Evolutionary conservation across 2,797 vertebrate species (phyloP).

Genomic region (Rhinella marina): DNA sequence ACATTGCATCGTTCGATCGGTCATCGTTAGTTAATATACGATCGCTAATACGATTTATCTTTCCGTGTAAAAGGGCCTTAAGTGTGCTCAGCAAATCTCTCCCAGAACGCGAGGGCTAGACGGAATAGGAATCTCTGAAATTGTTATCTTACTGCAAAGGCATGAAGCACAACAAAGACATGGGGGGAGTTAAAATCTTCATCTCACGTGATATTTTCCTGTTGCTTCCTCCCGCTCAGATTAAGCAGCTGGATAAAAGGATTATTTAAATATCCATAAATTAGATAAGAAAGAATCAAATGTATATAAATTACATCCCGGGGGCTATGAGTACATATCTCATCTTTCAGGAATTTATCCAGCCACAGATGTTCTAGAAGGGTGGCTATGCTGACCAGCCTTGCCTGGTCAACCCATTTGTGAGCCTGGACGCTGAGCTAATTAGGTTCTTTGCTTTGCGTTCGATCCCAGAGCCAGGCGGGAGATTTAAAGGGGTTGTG

Average conservation of each 20-base stretch:
- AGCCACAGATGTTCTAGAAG: too few species aligned
- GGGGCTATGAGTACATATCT: constrained; percentile 2
- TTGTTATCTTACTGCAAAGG: not conserved
- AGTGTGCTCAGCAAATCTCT: not conserved
- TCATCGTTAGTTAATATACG: too few species aligned
- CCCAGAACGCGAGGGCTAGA: not conserved
- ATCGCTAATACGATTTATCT: too few species aligned
- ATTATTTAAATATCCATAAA: constrained; percentile 31
- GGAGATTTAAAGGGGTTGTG: too few species aligned
- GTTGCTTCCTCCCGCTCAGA: not conserved
- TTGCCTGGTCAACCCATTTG: too few species aligned
- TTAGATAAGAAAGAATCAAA: constrained; percentile 11
- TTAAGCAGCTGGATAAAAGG: constrained; percentile 18
- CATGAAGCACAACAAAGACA: not conserved
- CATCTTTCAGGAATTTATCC: not conserved
- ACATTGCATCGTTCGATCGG: too few species aligned
- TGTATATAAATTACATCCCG: not conserved
- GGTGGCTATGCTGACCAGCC: too few species aligned
- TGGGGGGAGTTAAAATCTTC: too few species aligned
- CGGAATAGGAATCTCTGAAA: not conserved
- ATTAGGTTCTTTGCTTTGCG: too few species aligned
- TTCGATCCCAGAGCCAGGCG: too few species aligned
- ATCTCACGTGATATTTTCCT: constrained; percentile 1
- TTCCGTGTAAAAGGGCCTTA: too few species aligned
- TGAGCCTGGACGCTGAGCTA: too few species aligned